phyloP scores from a whole-genome alignment of 1,140 invertebrate species.

The Papilio helenus region DNA sequence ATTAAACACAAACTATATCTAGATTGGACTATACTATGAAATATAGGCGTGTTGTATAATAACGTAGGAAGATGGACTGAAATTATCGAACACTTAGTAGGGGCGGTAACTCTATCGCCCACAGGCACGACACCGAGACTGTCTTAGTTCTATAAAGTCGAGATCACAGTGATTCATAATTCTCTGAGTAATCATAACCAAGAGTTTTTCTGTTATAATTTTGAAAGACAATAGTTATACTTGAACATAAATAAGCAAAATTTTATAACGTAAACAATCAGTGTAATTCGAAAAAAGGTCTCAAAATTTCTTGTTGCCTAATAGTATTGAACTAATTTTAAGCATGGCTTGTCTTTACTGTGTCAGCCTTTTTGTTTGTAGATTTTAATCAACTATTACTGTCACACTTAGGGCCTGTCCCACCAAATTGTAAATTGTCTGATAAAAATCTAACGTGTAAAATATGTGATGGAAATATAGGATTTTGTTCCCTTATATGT shows the following conservation, averaged over 20 bases:
- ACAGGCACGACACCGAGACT: slow-evolving; percentile 52
- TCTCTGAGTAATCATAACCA: not conserved
- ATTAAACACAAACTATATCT: not conserved
- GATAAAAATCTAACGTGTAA: too few relatives aligned
- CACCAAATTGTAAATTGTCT: too few relatives aligned
- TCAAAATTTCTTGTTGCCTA: too few relatives aligned
- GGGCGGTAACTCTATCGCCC: slow-evolving; percentile 63
- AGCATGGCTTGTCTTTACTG: too few relatives aligned
- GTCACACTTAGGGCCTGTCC: too few relatives aligned
- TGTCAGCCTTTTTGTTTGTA: too few relatives aligned
- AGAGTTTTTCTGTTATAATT: not conserved
- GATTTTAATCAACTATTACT: too few relatives aligned
- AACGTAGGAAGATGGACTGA: slow-evolving; percentile 55
- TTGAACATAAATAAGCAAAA: not conserved
- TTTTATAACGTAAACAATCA: too few relatives aligned
- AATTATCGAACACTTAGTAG: slow-evolving; percentile 65
- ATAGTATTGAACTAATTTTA: too few relatives aligned
- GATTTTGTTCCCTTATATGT: too few relatives aligned
- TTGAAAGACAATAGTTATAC: not conserved
- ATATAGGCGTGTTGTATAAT: slow-evolving; percentile 25
- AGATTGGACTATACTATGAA: slow-evolving; percentile 2
- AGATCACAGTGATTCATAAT: slow-evolving; percentile 20
- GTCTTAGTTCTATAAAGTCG: slow-evolving; percentile 37
- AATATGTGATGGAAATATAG: too few relatives aligned
- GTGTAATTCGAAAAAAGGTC: too few relatives aligned